A percentile compares a stretch with the other conserved stretches of the same genome.
phyloP scores from a whole-genome alignment of 1,140 invertebrate species.

The Ruditapes philippinarum region DNA sequence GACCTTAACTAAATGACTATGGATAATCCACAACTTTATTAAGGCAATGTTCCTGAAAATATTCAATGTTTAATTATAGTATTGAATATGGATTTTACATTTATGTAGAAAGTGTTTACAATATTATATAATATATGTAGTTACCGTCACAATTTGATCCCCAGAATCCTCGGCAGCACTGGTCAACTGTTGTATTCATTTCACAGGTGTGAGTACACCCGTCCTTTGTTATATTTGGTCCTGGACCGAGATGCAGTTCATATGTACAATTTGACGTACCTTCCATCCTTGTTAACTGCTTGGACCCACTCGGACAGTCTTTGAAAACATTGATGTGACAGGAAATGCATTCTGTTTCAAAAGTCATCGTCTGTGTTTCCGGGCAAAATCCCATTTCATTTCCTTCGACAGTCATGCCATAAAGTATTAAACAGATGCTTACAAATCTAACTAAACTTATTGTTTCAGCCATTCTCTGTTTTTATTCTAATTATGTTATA shows the following conservation, averaged over 20 bases:
- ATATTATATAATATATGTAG: no score
- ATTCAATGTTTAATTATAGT: no score
- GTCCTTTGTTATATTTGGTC: conserved; percentile 7
- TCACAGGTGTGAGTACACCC: conserved; percentile 44
- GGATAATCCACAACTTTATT: no score
- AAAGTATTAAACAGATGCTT: no score
- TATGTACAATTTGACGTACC: conserved; percentile 32
- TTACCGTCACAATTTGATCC: conserved; percentile 62
- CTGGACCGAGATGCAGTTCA: conserved; percentile 10
- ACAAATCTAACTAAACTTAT: no score
- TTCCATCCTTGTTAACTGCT: conserved; percentile 25
- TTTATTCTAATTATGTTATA: no score
- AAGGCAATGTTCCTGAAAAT: no score
- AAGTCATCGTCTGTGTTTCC: background rate
- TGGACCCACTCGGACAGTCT: background rate
- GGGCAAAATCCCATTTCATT: conserved; percentile 9
- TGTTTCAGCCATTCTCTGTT: no score
- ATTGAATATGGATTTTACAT: no score
- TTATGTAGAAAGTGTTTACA: no score
- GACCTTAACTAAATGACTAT: no score
- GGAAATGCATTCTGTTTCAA: conserved; percentile 47
- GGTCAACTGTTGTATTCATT: background rate
- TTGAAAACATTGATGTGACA: conserved; percentile 41
- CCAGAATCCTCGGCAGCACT: conserved; percentile 53
- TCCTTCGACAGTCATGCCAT: background rate